Evolutionary conservation across 1,140 invertebrate species (phyloP), one percentile per base, ranked within the genome.

Genomic region (Zaprionus taronus): DNA sequence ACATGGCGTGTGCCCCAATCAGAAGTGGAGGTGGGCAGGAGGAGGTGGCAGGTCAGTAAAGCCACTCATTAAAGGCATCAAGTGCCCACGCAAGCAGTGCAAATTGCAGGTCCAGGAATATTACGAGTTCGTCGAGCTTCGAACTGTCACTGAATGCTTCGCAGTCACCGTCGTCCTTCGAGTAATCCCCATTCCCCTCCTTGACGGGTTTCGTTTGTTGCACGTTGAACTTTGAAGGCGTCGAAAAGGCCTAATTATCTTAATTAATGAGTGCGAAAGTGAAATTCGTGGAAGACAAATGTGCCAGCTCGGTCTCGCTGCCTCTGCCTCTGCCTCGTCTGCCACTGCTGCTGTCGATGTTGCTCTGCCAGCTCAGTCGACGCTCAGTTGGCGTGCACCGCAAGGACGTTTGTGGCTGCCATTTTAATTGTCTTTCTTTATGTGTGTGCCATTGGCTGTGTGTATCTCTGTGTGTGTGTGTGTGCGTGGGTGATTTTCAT

Each of bases 171-270:
- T 53, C 24, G 77, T 56, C 72, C 77, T 72, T 60, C 57, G 49
- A 26, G 31, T 49, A 22, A 53, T 44, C 73, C 31, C 31, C 31
- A 12, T 44, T 47, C n/a, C 5, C 63, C 56, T 56, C 24, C 24
- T 38, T 49, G 28, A 1, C 22, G 15, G 15, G 22, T 60, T 57
- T 61, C 70, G 62, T 76, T 70, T 66, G 69, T 79, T 70, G 70
- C 71, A 77, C 63, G 82, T 76, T 90, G 82, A 90, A 90, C 86
- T 90, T 79, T 85, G 86, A 80, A 90, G 85, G 85, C 86, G 85
- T 76, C 81, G 85, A 90, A 90, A 89, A 90, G 85, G 79, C 85
- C 85, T 90, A 90, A 90, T 90, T 90, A 90, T 90, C 85, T 90
- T 90, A 90, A 90, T 90, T 90, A 90, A 90, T 90, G 85, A 82